A percentile compares a stretch with the other conserved stretches of the same genome.
phyloP scores from a whole-genome alignment of 2,888 invertebrate species.

The Xanthia icteritia region DNA sequence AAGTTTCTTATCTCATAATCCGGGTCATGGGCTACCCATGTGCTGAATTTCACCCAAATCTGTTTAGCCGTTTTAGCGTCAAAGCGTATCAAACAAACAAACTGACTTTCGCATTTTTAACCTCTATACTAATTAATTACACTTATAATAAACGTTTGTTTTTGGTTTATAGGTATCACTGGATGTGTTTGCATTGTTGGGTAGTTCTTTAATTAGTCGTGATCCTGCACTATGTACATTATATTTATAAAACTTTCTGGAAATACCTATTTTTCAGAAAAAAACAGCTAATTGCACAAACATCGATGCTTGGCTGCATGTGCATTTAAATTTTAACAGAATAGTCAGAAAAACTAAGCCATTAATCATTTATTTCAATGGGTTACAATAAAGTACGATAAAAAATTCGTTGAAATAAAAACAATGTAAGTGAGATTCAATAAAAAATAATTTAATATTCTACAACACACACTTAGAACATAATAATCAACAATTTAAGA shows the following conservation, averaged over 20 bases:
- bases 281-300: background rate
- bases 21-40: no score
- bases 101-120: no score
- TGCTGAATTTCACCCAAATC: no score
- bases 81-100: no score
- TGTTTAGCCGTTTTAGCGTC: no score
- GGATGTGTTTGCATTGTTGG: no score
- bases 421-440: background rate
- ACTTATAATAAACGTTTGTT: no score
- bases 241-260: background rate
- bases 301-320: background rate
- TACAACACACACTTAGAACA: slow-evolving; percentile 33
- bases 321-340: background rate
- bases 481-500: slow-evolving; percentile 34
- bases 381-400: background rate
- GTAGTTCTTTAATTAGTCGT: no score
- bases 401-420: background rate
- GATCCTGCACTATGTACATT: no score
- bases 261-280: background rate
- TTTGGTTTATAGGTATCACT: no score
- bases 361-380: background rate
- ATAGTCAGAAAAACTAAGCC: background rate
- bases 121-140: no score
- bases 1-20: no score
- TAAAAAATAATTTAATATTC: slow-evolving; percentile 17